Conservation (phyloP, 2,797 vertebrate genomes). For the Chaenodraco wilsoni region DNA sequence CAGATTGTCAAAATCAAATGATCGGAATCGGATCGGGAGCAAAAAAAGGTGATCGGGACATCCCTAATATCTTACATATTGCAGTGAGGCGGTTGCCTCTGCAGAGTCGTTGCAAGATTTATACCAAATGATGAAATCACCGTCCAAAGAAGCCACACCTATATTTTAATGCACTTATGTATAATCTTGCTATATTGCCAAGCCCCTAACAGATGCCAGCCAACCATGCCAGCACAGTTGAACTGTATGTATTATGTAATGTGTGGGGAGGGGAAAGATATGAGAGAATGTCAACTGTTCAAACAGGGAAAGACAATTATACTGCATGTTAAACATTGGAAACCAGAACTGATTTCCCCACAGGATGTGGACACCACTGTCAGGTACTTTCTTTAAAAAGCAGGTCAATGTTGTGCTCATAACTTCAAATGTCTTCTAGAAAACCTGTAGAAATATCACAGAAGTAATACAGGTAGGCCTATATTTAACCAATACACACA, state of each 20-base stretch:
- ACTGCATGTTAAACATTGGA: slow-evolving; percentile 12
- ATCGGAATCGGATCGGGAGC: no score
- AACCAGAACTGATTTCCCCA: slow-evolving; percentile 16
- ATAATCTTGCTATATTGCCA: not conserved
- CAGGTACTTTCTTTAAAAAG: slow-evolving; percentile 23
- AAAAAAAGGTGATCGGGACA: no score
- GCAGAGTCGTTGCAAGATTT: slow-evolving; percentile 13
- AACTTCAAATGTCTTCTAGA: slow-evolving; percentile 8
- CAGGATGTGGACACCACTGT: slow-evolving; percentile 7
- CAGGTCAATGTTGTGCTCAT: slow-evolving; percentile 23
- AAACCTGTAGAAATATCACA: not conserved
- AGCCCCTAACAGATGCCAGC: not conserved
- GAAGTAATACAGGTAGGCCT: slow-evolving; percentile 1
- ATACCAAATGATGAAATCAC: slow-evolving; percentile 22
- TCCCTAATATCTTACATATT: not conserved
- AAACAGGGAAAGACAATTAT: slow-evolving; percentile 17
- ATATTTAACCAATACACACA: not conserved
- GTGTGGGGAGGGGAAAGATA: slow-evolving; percentile 10
- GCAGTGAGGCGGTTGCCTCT: not conserved
- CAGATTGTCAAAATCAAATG: no score
- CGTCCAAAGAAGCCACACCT: slow-evolving; percentile 1
- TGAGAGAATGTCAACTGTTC: slow-evolving; percentile 40
- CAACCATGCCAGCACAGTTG: not conserved
- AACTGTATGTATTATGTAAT: slow-evolving; percentile 8
- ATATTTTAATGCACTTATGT: slow-evolving; percentile 16